Evolutionary conservation across 2,888 invertebrate species (phyloP), one percentile per base, ranked within the genome.

Genomic region (Chrysina gloriosa): DNA sequence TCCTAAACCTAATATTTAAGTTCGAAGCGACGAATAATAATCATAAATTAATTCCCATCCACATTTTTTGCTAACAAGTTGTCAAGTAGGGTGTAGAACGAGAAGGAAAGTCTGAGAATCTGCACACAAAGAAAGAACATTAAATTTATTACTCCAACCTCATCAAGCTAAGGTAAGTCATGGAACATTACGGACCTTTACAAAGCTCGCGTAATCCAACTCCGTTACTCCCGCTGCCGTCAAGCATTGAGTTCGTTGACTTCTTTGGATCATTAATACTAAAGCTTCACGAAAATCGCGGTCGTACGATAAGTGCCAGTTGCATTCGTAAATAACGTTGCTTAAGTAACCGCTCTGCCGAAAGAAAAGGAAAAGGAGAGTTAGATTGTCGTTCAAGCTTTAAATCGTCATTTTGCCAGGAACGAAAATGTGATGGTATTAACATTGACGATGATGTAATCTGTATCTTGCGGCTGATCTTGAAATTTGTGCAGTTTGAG

Each of bases 261-360:
- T 61, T 56, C 58, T 65, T 56, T 67, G 66, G 6, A 67, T 67
- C 66, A 69, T 67, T 25, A 67, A n/a, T 6, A 67, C 25, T 27
- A 69, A 14, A 27, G 48, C 50, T 39, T 63, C 54, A 3, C 66
- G 65, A 63, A 69, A 66, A 9, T 56, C 25, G 4, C 36, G 23
- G 31, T 69, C 66, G 36, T 63, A 69, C 6, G 16, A 9, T 9
- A 63, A 47, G 11, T 66, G 52, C 66, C 64, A 69, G 19, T 67
- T 54, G 56, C 66, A 63, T 23, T 66, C 56, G 52, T 63, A 67
- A 1, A 67, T 50, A 3, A 56, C 66, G 7, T 54, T 29, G 2
- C 52, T 39, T 3, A 69, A n/a, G 7, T 29, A 45, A 7, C 47
- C 42, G n/a, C 67, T 67, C 68, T 68, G n/a, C 16, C 54, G 16